A percentile compares a stretch with the other conserved stretches of the same genome.
These are phyloP conservation scores for Cichladusa arquata DNA, from an alignment of 2,113 vertebrate genomes.

Conservation along the genomic window DNA sequence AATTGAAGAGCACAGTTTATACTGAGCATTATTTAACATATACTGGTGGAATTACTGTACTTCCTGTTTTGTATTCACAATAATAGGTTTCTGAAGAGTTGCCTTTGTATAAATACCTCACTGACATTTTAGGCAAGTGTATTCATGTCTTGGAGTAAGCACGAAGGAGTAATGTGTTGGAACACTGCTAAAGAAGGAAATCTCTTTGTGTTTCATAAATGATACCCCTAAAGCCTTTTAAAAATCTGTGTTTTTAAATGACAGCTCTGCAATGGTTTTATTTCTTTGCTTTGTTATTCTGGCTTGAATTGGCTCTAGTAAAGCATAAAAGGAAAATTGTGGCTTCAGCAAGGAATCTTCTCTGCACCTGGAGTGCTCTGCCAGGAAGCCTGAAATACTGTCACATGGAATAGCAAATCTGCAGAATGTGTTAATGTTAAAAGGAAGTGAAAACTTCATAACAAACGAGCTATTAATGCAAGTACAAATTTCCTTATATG, in stretches of 20 bases:
- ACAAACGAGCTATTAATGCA: not conserved
- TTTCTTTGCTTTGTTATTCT: constrained; percentile 37
- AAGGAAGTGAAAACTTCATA: not conserved
- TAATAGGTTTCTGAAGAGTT: constrained; percentile 82
- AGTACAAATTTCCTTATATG: not conserved
- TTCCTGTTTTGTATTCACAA: constrained; percentile 75
- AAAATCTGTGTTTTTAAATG: constrained; percentile 67
- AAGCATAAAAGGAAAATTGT: not conserved
- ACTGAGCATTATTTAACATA: constrained; percentile 68
- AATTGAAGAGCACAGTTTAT: constrained; percentile 61
- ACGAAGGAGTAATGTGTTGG: constrained; percentile 82
- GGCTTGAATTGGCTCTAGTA: not conserved
- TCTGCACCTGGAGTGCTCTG: not conserved
- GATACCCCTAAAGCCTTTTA: constrained; percentile 64
- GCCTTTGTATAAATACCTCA: constrained; percentile 85
- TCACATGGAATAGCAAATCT: not conserved
- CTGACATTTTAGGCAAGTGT: constrained; percentile 87
- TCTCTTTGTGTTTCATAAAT: constrained; percentile 81
- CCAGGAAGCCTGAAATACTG: not conserved
- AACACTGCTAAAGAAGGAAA: constrained; percentile 88
- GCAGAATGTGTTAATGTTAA: not conserved
- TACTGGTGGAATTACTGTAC: constrained; percentile 66
- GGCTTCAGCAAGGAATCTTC: not conserved
- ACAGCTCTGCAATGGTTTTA: constrained; percentile 56
- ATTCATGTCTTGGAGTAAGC: constrained; percentile 85